Conservation (phyloP, 2,888 invertebrate genomes). For the Gymnosoma rotundatum region DNA sequence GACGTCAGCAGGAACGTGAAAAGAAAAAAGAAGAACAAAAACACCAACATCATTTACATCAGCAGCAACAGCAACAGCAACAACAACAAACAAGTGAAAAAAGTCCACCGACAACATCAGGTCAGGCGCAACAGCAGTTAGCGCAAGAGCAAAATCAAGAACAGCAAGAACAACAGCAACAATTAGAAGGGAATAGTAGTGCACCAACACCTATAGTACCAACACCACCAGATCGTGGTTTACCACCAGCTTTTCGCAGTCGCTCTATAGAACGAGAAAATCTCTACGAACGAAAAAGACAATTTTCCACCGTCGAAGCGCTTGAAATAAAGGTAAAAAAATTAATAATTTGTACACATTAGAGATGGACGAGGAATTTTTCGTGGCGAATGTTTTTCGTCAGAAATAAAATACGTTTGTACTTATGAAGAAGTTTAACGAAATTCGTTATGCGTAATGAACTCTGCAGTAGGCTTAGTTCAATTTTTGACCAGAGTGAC, state of each 20-base stretch:
- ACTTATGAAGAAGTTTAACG: too few species aligned
- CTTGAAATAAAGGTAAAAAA: conserved; percentile 77
- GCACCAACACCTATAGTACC: conserved; percentile 74
- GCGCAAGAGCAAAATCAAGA: conserved; percentile 58
- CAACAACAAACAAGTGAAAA: conserved; percentile 68
- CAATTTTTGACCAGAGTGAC: too few species aligned
- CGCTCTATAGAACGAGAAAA: conserved; percentile 80
- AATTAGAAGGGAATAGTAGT: conserved; percentile 67
- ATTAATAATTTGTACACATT: too few species aligned
- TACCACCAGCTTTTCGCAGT: conserved; percentile 81
- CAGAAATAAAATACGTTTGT: too few species aligned
- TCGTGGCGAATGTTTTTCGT: too few species aligned
- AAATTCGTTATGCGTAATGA: too few species aligned
- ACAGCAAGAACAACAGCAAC: conserved; percentile 66
- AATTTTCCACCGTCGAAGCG: conserved; percentile 78
- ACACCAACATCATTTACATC: conserved; percentile 77
- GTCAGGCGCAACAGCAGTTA: conserved; percentile 73
- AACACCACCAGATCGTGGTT: conserved; percentile 79
- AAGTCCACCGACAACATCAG: conserved; percentile 73
- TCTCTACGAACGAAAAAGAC: conserved; percentile 79
- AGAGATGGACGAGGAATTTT: too few species aligned
- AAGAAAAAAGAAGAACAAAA: conserved; percentile 80
- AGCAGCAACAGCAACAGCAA: conserved; percentile 56
- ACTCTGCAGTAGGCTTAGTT: too few species aligned
- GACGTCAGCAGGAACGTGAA: conserved; percentile 81